Evolutionary conservation across 2,113 vertebrate species (phyloP).

Genomic region (Thunnus maccoyii): DNA sequence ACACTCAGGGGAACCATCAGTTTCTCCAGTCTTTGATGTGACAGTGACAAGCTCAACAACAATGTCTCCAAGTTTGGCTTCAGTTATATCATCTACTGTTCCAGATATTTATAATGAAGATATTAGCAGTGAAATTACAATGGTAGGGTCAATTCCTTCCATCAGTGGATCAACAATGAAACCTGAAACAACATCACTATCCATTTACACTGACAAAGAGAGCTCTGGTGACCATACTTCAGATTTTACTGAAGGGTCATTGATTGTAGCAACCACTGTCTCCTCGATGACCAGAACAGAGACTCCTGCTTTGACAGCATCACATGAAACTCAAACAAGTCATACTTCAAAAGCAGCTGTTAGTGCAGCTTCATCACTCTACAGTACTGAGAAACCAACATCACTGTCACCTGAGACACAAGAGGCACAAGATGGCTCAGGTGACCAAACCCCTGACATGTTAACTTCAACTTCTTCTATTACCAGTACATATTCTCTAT

Average conservation of each 20-base stretch:
- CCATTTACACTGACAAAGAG: too few species aligned
- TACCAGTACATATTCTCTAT: rapidly evolving
- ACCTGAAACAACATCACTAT: background rate
- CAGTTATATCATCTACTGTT: background rate
- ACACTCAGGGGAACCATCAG: background rate
- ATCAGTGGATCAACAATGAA: background rate
- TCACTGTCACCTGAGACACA: too few species aligned
- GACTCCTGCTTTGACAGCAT: background rate
- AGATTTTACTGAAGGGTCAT: too few species aligned
- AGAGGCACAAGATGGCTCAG: background rate
- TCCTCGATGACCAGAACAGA: background rate
- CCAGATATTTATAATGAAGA: rapidly evolving
- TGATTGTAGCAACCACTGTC: too few species aligned
- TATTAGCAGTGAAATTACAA: background rate
- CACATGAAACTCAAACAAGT: background rate
- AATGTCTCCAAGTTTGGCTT: background rate
- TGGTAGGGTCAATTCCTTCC: background rate
- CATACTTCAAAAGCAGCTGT: too few species aligned
- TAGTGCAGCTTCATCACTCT: too few species aligned
- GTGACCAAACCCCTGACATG: background rate
- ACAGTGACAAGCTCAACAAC: background rate
- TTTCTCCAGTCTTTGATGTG: background rate
- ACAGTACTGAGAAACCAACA: too few species aligned
- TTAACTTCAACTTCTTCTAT: background rate
- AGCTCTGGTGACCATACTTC: background rate